Percentiles rank a stretch among this genome's conserved stretches.
phyloP scores from a whole-genome alignment of 2,797 vertebrate genomes.

The Pterois miles region DNA sequence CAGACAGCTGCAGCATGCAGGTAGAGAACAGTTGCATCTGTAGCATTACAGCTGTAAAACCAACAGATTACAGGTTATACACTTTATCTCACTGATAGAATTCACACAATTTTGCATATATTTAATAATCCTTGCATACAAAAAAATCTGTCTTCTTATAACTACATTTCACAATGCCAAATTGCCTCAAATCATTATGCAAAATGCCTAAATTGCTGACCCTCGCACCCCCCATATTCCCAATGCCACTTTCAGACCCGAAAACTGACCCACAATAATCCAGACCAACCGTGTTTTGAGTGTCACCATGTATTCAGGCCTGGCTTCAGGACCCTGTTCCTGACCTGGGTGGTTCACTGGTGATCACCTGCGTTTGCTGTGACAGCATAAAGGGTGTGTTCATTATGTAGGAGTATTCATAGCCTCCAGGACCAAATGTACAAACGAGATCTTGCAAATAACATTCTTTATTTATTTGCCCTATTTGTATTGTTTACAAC shows the following conservation, averaged over 20 bases:
- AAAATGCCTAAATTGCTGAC: background rate
- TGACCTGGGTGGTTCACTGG: background rate
- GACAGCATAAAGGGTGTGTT: background rate
- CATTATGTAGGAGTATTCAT: background rate
- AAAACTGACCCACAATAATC: background rate
- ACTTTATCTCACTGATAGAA: background rate
- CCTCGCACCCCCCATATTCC: too few species aligned
- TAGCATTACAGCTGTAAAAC: background rate
- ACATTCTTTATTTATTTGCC: background rate
- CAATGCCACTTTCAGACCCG: background rate
- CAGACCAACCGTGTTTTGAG: background rate
- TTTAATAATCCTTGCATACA: background rate
- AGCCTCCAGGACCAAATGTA: background rate
- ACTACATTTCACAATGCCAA: background rate
- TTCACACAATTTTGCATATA: background rate
- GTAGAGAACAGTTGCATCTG: slow-evolving; percentile 10
- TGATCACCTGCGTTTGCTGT: background rate
- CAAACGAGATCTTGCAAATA: background rate
- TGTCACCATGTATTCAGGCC: background rate
- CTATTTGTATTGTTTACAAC: too few species aligned
- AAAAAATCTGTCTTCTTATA: background rate
- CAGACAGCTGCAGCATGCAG: slow-evolving; percentile 54
- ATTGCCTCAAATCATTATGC: background rate
- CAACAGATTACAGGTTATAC: background rate
- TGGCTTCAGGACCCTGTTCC: background rate